Conservation (phyloP, 2,888 invertebrate species). For the Napeogenes sylphis region DNA sequence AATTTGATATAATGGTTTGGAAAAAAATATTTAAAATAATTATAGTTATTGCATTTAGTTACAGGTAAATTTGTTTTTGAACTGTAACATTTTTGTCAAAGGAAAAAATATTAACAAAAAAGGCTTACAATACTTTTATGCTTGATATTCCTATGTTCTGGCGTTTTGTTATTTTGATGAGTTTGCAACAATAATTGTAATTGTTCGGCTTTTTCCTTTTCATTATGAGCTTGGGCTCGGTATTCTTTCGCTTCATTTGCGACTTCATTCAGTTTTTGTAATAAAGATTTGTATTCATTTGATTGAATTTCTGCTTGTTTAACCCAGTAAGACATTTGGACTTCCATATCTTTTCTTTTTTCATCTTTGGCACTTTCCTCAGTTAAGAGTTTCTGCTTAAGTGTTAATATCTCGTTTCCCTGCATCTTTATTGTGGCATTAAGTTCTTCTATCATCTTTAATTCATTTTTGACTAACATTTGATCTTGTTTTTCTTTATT, state of each 20-base stretch:
- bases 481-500: slow-evolving; percentile 51
- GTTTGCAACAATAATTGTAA: slow-evolving; percentile 53
- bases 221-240: slow-evolving; percentile 51
- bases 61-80: too few species aligned
- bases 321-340: slow-evolving; percentile 56
- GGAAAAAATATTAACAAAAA: neutral
- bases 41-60: too few species aligned
- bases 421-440: slow-evolving; percentile 70
- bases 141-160: slow-evolving; percentile 12
- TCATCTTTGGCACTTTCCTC: slow-evolving; percentile 46
- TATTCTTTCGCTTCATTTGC: slow-evolving; percentile 58
- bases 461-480: slow-evolving; percentile 41
- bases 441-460: slow-evolving; percentile 56
- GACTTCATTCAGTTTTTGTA: slow-evolving; percentile 59
- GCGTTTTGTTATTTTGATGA: slow-evolving; percentile 37
- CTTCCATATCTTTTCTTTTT: slow-evolving; percentile 53
- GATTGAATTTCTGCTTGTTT: slow-evolving; percentile 59
- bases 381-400: slow-evolving; percentile 68
- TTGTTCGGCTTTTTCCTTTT: slow-evolving; percentile 49
- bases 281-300: slow-evolving; percentile 58
- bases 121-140: slow-evolving; percentile 28
- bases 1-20: too few species aligned
- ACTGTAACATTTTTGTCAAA: too few species aligned
- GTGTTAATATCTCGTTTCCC: slow-evolving; percentile 67
- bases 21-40: too few species aligned